Evolutionary conservation across 2,888 invertebrate genomes (phyloP).

Genomic region (Exocentrus adspersus): DNA sequence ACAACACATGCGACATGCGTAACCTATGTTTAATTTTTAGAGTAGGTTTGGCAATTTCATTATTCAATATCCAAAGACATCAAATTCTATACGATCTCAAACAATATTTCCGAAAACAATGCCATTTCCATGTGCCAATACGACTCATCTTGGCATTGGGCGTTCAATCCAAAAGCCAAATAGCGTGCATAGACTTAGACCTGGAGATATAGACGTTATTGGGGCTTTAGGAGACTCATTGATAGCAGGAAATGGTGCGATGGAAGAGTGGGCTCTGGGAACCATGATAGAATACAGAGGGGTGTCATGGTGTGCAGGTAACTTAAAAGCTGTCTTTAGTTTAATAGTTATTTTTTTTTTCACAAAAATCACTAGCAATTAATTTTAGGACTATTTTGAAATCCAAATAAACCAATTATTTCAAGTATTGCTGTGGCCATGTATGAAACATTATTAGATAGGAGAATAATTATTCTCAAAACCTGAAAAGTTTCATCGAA

Average conservation of each 20-base stretch:
- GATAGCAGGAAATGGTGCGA: constrained; percentile 77
- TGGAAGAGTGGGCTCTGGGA: constrained; percentile 77
- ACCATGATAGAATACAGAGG: constrained; percentile 79
- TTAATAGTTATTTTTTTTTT: neutral
- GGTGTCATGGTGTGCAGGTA: constrained; percentile 79
- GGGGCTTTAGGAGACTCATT: constrained; percentile 79
- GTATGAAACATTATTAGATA: too few relatives aligned
- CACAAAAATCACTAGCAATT: too few relatives aligned
- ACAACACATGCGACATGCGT: too few relatives aligned
- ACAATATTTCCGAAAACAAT: constrained; percentile 64
- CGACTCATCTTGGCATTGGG: constrained; percentile 53
- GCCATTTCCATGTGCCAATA: constrained; percentile 70
- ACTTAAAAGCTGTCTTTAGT: neutral
- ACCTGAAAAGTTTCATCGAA: too few relatives aligned
- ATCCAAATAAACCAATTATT: too few relatives aligned
- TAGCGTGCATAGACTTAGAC: constrained; percentile 75
- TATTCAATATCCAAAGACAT: constrained; percentile 63
- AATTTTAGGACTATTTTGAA: too few relatives aligned
- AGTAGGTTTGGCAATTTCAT: constrained; percentile 52
- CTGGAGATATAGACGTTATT: constrained; percentile 77
- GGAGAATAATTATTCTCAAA: too few relatives aligned
- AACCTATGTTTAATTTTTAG: too few relatives aligned
- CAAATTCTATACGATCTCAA: constrained; percentile 66
- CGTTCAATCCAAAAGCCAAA: constrained; percentile 65
- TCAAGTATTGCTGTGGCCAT: too few relatives aligned